Base-by-base conservation (phyloP, 2,797 vertebrate genomes). In the Nyctibius grandis region DNA sequence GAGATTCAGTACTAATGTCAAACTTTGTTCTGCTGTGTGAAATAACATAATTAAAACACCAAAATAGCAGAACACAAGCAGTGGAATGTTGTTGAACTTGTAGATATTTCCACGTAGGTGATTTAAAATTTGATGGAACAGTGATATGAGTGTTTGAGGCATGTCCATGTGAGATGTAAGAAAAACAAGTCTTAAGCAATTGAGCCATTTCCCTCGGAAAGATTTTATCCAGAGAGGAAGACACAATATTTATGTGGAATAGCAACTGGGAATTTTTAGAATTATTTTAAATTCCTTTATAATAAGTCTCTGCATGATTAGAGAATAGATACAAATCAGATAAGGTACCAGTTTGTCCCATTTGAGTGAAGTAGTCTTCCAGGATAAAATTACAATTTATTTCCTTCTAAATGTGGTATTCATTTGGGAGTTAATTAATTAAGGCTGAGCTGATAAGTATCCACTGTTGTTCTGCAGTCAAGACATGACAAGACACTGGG, bases 391-490 rank as follows among this genome's bases (percentile, higher is more conserved):
- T 76, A 88, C 95, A 92, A 68, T 96, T 96, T 93, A 79, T 95
- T 94, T 69, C 69, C 69, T 96, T 97, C 74, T 75, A 94, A 97
- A 93, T 59, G 84, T 9, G 26, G 65, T 92, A 73, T 90, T 97
- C 74, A 95, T 94, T 96, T 95, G 95, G 96, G 93, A 92, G 90
- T 94, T 95, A 96, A 94, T 96, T 93, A 97, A 97, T 96, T 96
- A 94, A 91, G 83, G 68, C 78, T 95, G 82, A 97, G 86, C 70
- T 94, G 96, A 94, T 97, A 92, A 97, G 73, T 91, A 68, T 95
- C 89, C 95, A 88, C 86, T 95, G 89, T 85, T 89, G 4, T 92
- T 96, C 90, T 84, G 72, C 85, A 93, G 88, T 90, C 86, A 68
- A 91, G 95, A 92, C 73, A 76, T 92, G 80, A 80, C 69, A 92